These are phyloP conservation scores for Vombatus ursinus DNA, from an alignment of 2,113 vertebrate species.

Conservation along the genomic window DNA sequence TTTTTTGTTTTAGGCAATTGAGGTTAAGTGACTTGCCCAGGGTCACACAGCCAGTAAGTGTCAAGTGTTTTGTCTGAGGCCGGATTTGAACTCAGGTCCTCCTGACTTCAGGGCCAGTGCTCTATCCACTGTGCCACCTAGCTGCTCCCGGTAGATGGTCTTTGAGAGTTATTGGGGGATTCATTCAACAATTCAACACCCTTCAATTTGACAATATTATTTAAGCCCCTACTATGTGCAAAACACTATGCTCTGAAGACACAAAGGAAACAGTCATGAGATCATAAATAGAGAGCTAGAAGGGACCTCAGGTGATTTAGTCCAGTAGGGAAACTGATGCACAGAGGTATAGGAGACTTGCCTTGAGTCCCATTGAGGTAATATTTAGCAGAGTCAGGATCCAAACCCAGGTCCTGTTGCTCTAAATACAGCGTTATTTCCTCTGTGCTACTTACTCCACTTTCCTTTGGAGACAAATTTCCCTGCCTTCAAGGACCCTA, in stretches of 20 bases:
- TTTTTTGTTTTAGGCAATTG: too few species aligned
- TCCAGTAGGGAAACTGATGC: background rate
- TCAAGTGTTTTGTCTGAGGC: too few species aligned
- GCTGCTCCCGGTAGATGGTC: background rate
- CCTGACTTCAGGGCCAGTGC: too few species aligned
- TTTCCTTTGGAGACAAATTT: too few species aligned
- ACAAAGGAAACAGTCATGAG: background rate
- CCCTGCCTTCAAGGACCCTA: background rate
- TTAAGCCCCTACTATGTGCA: background rate
- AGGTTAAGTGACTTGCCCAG: too few species aligned
- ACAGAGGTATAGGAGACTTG: background rate
- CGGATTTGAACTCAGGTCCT: too few species aligned
- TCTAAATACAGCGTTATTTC: background rate
- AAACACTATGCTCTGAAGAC: background rate
- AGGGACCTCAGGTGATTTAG: background rate
- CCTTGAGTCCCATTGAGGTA: background rate
- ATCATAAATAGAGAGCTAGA: background rate
- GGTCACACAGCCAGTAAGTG: too few species aligned
- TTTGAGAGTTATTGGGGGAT: background rate
- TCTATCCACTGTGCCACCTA: too few species aligned
- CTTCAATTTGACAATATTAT: background rate
- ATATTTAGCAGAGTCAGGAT: background rate
- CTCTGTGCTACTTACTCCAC: background rate
- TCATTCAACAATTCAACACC: background rate
- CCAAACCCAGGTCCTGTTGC: background rate